These are phyloP conservation scores for human DNA, from an alignment of 2,113 vertebrate species.

Conservation along the genomic window GRCh38 chr16:50749001-50749500, in stretches of 20 bases:
- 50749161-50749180: background rate
- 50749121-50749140: background rate
- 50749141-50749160: background rate
- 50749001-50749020: too few relatives aligned
- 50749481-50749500: background rate
- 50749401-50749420: slow-evolving; percentile 11
- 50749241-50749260: background rate
- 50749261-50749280: slow-evolving; percentile 15
- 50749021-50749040: too few relatives aligned
- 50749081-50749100: too few relatives aligned
- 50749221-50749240: slow-evolving; percentile 39
- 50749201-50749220: background rate
- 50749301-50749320: slow-evolving; percentile 14
- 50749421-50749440: background rate
- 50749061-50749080: too few relatives aligned
- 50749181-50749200: background rate
- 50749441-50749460: background rate
- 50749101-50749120: too few relatives aligned
- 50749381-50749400: background rate
- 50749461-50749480: background rate
- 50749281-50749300: background rate
- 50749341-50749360: background rate
- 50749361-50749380: background rate
- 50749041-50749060: too few relatives aligned
- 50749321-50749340: background rate